Conservation (phyloP, 2,113 vertebrate species). For the Pangasianodon hypophthalmus region DNA sequence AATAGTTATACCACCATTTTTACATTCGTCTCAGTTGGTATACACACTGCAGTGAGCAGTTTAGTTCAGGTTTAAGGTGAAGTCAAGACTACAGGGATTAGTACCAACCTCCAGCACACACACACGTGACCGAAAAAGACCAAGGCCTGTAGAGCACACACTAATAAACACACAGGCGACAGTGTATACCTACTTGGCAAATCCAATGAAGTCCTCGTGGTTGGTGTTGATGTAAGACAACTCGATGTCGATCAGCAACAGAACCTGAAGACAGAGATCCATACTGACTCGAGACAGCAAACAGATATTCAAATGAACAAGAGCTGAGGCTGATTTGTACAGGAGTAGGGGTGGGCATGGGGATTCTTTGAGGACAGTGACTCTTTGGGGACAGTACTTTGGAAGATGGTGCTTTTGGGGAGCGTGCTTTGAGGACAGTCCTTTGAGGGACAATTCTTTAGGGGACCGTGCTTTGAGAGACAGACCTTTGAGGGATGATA, state of each 20-base stretch:
- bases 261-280: constrained; percentile 73
- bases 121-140: constrained; percentile 27
- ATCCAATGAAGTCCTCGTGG: constrained; percentile 98
- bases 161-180: neutral
- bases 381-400: neutral
- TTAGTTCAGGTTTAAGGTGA: neutral
- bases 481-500: neutral
- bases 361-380: neutral
- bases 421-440: neutral
- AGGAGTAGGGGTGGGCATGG: neutral
- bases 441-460: neutral
- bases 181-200: constrained; percentile 86
- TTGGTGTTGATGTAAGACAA: constrained; percentile 99
- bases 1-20: neutral
- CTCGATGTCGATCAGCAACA: constrained; percentile 95
- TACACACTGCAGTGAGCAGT: neutral
- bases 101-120: constrained; percentile 13
- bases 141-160: neutral
- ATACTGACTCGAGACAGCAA: neutral
- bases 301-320: neutral
- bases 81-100: constrained; percentile 6
- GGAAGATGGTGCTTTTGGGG: neutral
- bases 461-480: neutral
- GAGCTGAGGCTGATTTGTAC: neutral
- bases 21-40: neutral